Percentiles rank a stretch among this genome's conserved stretches.
phyloP scores from a whole-genome alignment of 2,888 invertebrate species.

The Parascotia fuliginaria region DNA sequence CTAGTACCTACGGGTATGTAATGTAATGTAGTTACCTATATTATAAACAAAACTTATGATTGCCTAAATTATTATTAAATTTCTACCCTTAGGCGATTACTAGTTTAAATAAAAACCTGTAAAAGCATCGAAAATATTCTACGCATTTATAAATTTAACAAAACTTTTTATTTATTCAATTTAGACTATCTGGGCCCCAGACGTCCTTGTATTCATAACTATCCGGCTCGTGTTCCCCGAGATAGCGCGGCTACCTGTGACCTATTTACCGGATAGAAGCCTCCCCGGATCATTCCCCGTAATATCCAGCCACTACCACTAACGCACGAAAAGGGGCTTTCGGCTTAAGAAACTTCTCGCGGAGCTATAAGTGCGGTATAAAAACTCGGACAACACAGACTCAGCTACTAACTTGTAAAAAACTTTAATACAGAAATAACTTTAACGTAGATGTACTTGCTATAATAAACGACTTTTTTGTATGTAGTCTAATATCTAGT shows the following conservation, averaged over 20 bases:
- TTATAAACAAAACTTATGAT: too few relatives aligned
- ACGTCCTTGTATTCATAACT: constrained; percentile 1
- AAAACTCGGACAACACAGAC: constrained; percentile 6
- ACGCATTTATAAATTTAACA: not conserved
- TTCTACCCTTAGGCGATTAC: too few relatives aligned
- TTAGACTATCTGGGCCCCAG: not conserved
- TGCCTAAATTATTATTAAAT: too few relatives aligned
- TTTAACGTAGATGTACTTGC: not conserved
- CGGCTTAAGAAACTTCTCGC: constrained; percentile 6
- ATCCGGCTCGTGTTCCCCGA: constrained; percentile 17
- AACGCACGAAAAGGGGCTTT: constrained; percentile 19
- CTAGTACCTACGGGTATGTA: too few relatives aligned
- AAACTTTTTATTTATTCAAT: constrained; percentile 1
- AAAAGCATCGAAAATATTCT: not conserved
- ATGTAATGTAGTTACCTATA: too few relatives aligned
- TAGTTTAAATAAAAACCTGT: not conserved
- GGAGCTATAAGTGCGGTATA: constrained; percentile 20
- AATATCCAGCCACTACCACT: constrained; percentile 29
- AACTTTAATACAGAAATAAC: not conserved
- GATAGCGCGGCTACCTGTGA: constrained; percentile 30
- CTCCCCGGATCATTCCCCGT: constrained; percentile 31
- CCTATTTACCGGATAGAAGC: constrained; percentile 18
- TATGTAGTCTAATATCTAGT: too few relatives aligned
- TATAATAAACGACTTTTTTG: not conserved
- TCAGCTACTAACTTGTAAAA: not conserved